A percentile compares a stretch with the other conserved stretches of the same genome.
phyloP scores from a whole-genome alignment of 1,140 invertebrate genomes.

The Drosophila kanapiae region DNA sequence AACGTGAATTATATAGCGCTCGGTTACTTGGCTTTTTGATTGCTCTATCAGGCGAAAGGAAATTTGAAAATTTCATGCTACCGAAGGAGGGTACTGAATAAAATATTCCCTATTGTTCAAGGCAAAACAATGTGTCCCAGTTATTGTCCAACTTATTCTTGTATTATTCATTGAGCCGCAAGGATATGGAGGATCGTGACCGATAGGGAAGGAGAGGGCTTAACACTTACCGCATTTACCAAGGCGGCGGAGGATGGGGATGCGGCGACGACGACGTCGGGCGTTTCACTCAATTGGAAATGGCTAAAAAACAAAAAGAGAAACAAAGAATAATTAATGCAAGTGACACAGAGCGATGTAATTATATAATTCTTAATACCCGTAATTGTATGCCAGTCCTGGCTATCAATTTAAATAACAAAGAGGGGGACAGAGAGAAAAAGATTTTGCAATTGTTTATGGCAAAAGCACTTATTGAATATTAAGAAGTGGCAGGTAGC shows the following conservation, averaged over 20 bases:
- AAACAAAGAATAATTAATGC: slow-evolving; percentile 22
- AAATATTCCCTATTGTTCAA: not conserved
- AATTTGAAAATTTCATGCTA: too few relatives aligned
- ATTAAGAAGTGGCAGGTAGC: not conserved
- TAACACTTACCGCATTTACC: slow-evolving; percentile 51
- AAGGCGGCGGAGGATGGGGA: slow-evolving; percentile 53
- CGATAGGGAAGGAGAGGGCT: not conserved
- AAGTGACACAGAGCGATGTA: not conserved
- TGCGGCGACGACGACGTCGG: slow-evolving; percentile 11
- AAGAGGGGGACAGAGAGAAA: not conserved
- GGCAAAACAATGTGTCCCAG: not conserved
- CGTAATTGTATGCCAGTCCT: not conserved
- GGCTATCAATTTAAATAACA: not conserved
- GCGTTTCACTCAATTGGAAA: slow-evolving; percentile 47
- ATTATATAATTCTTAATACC: not conserved
- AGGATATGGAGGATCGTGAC: not conserved
- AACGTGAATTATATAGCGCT: not conserved
- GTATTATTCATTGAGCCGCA: not conserved
- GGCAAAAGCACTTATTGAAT: not conserved
- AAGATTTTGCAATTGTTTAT: not conserved
- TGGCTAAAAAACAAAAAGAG: slow-evolving; percentile 42
- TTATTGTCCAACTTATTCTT: not conserved
- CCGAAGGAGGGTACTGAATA: not conserved
- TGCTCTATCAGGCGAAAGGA: not conserved
- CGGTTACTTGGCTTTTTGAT: not conserved